Conservation (phyloP, 2,888 invertebrate species). For the Thereva unica region DNA sequence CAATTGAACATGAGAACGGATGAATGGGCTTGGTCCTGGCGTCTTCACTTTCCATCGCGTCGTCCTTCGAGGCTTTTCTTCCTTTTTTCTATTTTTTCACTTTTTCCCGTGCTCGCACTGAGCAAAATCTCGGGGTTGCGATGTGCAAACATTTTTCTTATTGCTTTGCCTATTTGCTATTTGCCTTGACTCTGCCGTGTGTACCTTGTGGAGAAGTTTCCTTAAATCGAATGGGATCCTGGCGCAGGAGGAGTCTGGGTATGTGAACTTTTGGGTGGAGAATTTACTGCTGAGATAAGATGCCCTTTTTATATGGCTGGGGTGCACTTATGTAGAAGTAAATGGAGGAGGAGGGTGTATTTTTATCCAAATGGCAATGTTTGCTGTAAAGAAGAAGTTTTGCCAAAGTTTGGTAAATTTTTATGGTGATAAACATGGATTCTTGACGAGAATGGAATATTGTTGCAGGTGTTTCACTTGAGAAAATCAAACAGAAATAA, state of each 20-base stretch:
- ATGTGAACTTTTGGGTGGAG: constrained; percentile 16
- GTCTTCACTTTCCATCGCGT: constrained; percentile 21
- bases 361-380: too few species aligned
- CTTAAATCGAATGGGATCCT: constrained; percentile 28
- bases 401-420: too few species aligned
- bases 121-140: constrained; percentile 3
- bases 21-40: constrained; percentile 22
- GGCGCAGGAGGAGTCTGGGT: constrained; percentile 18
- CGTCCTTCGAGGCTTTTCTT: neutral
- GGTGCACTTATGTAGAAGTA: too few species aligned
- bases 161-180: constrained; percentile 28
- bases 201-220: constrained; percentile 23
- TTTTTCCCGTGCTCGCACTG: neutral
- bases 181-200: constrained; percentile 24
- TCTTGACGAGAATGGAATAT: too few species aligned
- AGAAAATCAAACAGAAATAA: too few species aligned
- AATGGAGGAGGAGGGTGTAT: too few species aligned
- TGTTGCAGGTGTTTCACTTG: too few species aligned
- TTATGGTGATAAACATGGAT: too few species aligned
- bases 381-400: too few species aligned
- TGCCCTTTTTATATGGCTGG: too few species aligned
- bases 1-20: constrained; percentile 31
- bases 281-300: neutral
- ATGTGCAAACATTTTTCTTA: constrained; percentile 22
- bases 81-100: neutral